phyloP scores from a whole-genome alignment of 2,113 vertebrate genomes.

The Columba janthina region DNA sequence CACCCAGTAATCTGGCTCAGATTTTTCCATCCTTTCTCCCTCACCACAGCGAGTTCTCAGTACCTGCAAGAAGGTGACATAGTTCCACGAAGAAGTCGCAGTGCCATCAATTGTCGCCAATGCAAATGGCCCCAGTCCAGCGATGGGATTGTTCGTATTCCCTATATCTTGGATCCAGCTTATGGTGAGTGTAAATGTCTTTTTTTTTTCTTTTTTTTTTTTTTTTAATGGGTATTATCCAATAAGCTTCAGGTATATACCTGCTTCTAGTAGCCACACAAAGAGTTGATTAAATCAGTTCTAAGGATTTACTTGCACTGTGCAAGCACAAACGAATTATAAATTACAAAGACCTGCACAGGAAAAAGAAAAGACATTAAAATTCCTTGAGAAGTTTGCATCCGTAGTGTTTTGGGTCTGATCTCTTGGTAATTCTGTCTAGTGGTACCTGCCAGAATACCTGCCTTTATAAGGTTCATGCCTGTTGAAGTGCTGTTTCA shows the following conservation, averaged over 20 bases:
- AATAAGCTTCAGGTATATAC: not conserved
- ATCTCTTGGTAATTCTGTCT: not conserved
- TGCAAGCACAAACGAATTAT: not conserved
- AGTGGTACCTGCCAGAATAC: not conserved
- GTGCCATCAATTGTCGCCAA: constrained; percentile 77
- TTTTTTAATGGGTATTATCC: not conserved
- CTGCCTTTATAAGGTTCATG: not conserved
- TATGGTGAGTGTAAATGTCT: constrained; percentile 70
- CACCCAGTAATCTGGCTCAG: not conserved
- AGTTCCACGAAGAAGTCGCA: constrained; percentile 66
- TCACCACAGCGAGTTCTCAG: constrained; percentile 28
- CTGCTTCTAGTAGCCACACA: not conserved
- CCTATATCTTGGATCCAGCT: constrained; percentile 77
- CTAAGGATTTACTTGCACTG: not conserved
- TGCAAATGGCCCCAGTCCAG: constrained; percentile 83
- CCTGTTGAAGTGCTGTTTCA: not conserved
- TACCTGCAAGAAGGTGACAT: constrained; percentile 79
- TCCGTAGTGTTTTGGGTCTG: not conserved
- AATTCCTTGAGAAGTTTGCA: not conserved
- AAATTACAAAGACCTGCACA: not conserved
- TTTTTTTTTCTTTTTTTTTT: no score
- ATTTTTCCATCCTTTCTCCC: not conserved
- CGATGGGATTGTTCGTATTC: constrained; percentile 81
- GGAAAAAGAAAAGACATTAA: not conserved
- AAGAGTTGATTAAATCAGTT: not conserved